A percentile compares a stretch with the other conserved stretches of the same genome.
Evolutionary conservation across 1,140 invertebrate genomes (phyloP).

Genomic region (Penaeus vannamei): DNA sequence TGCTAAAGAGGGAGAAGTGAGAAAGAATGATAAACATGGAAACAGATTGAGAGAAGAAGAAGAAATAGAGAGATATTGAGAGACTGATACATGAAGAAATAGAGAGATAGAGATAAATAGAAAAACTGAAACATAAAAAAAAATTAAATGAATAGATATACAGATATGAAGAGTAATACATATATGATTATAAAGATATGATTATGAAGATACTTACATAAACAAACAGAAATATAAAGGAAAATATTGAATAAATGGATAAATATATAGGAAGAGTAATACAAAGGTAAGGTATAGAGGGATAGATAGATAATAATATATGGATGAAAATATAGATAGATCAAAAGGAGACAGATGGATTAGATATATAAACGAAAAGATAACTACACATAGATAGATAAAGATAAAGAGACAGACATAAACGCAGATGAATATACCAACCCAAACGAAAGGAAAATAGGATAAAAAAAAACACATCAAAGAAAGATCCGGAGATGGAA

Average conservation of each 20-base stretch:
- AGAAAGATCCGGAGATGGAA: neutral
- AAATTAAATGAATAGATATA: no score
- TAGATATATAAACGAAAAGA: neutral
- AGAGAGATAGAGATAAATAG: no score
- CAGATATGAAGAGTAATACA: no score
- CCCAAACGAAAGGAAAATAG: neutral
- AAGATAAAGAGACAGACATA: neutral
- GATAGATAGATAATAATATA: neutral
- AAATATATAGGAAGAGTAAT: neutral
- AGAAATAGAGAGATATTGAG: no score
- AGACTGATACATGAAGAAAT: no score
- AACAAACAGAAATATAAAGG: neutral
- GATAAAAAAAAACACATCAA: neutral
- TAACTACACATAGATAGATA: neutral
- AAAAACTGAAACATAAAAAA: no score
- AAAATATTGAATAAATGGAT: neutral
- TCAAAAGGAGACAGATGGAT: neutral
- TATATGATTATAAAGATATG: no score
- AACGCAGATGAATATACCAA: neutral
- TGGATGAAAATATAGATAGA: neutral
- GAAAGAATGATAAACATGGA: no score
- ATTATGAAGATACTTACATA: no score
- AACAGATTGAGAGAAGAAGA: no score
- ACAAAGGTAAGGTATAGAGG: neutral
- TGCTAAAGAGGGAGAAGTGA: no score